Evolutionary conservation across 2,113 vertebrate species (phyloP), one percentile per base, ranked within the genome.

Genomic region (Anseranas semipalmata): DNA sequence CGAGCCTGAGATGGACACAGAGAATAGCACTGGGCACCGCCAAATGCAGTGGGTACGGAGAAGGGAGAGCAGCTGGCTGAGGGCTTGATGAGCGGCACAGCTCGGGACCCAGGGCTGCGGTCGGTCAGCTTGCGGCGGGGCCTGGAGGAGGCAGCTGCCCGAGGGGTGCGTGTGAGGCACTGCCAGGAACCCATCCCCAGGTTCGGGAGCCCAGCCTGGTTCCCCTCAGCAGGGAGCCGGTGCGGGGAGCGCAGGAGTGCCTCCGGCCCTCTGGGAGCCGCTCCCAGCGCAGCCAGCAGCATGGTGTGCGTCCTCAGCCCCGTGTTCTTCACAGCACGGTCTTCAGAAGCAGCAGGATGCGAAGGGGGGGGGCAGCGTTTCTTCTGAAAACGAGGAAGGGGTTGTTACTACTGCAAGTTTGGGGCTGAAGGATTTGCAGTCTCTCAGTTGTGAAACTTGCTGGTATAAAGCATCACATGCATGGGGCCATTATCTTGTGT

Each of bases 401-500:
- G 72, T 80, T 50, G 46, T 85, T 72, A 10, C 73, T 62, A 3
- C n/a, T 52, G 7, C 52, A 55, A 5, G 33, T 65, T 70, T 52
- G 32, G 76, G 85, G 68, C 56, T 72, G 76, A 35, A 92, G 81
- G 94, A 85, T 85, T 85, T 87, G 71, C 66, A 10, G 20, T 68
- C 33, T 75, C 62, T 66, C 63, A 0, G 59, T 71, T 50, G 65
- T 78, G 73, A 83, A 78, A 60, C 72, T 76, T 60, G 86, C 58
- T 90, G 90, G 58, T 75, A 95, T 82, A 72, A 91, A 90, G 62
- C 3, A 6, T 95, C 24, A 7, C 89, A 39, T 87, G 92, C 77
- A 14, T 28, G 55, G 59, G 81, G 66, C 87, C 89, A 72, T 89
- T 91, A 89, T 92, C 74, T 58, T 43, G 48, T 87, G 87, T 87